Evolutionary conservation across 2,113 vertebrate species (phyloP), one percentile per base, ranked within the genome.

Genomic region (Poecilia latipinna): DNA sequence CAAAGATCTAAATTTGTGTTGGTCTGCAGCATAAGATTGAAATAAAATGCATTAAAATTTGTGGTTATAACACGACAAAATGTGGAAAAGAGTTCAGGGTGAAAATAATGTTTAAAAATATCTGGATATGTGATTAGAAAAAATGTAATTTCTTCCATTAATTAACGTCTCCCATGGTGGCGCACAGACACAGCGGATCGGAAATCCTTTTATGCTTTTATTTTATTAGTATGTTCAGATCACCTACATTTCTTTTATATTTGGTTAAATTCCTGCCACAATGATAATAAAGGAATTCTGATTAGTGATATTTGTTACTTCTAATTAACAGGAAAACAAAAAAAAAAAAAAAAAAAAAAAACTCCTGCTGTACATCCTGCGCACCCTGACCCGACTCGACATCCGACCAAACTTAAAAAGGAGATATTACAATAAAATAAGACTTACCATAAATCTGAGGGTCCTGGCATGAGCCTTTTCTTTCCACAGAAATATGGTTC

Each of bases 401-500:
- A 8, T 57, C 24, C 10, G 24, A 57, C 19, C 19, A 57, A 57
- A 57, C 24, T 57, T 8, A 37, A 57, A 57, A n/a, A 57, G 51
- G 51, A n/a, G 44, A 62, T 80, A 79, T 72, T 84, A 82, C 72
- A 74, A 44, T 78, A 28, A 68, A 77, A 82, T 71, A 3, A 82
- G 84, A 28, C 93, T 91, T 83, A 97, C 97, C 96, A 97, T 91
- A 97, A 86, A 90, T 97, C 96, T 2, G 93, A 93, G 74, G 84
- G 86, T 70, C 74, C 90, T 93, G 96, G 97, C 86, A 97, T 79
- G 61, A 98, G 93, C 69, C 82, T 95, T 86, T 91, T 96, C 90
- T 96, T 96, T 69, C 95, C 94, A 19, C 24, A 96, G 90, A 97
- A 96, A 88, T 95, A 96, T 29, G 89, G 84, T 89, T 96, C 94